phyloP scores from a whole-genome alignment of 2,888 invertebrate genomes.

The Pachymerium ferrugineum region DNA sequence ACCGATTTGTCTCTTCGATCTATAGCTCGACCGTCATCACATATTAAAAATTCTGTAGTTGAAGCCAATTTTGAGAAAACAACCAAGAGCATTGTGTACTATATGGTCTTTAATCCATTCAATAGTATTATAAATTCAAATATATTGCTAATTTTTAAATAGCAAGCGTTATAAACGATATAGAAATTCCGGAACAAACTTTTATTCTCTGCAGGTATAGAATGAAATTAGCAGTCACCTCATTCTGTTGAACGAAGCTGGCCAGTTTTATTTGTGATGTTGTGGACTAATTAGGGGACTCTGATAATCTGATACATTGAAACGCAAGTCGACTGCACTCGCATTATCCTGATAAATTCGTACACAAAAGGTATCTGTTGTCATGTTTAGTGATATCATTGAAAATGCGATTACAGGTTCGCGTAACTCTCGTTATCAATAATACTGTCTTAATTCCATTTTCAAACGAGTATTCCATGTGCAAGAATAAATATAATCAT shows the following conservation, averaged over 20 bases:
- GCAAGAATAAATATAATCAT: too few species aligned
- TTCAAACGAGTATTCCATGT: neutral
- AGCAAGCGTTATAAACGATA: too few species aligned
- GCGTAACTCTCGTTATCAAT: neutral
- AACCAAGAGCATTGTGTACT: too few species aligned
- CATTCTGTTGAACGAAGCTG: neutral
- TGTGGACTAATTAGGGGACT: neutral
- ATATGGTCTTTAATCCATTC: too few species aligned
- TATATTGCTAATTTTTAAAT: too few species aligned
- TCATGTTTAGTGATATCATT: neutral
- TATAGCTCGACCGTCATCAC: too few species aligned
- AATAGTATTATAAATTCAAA: too few species aligned
- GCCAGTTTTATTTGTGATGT: neutral
- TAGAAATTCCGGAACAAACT: too few species aligned
- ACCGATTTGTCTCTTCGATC: too few species aligned
- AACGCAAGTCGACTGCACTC: neutral
- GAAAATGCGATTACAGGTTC: neutral
- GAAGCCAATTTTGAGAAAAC: too few species aligned
- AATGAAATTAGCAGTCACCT: neutral
- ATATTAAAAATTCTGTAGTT: too few species aligned
- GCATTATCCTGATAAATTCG: neutral
- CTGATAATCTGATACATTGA: constrained; percentile 6
- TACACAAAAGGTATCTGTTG: constrained; percentile 4
- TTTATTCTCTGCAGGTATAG: too few species aligned
- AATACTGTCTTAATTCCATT: constrained; percentile 8